phyloP scores from a whole-genome alignment of 2,888 invertebrate species.

The Kuschelorhynchus macadamiae region DNA sequence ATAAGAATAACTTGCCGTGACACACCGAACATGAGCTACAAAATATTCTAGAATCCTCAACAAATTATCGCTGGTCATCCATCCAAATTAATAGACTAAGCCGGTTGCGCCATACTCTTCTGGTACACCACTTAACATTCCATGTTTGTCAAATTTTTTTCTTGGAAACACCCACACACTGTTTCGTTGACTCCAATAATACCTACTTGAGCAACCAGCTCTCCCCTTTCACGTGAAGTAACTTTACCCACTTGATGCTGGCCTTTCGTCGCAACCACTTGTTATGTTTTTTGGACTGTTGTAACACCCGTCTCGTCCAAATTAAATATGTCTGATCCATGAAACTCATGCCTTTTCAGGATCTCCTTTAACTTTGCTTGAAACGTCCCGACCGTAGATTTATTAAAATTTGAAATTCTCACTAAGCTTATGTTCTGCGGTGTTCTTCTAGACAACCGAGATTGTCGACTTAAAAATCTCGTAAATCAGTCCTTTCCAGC shows the following conservation, averaged over 20 bases:
- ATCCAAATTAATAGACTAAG: slow-evolving; percentile 55
- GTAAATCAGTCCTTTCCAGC: no score
- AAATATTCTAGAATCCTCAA: slow-evolving; percentile 20
- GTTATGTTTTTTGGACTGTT: slow-evolving; percentile 49
- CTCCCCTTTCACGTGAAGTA: slow-evolving; percentile 41
- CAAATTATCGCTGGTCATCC: slow-evolving; percentile 56
- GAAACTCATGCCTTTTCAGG: slow-evolving; percentile 54
- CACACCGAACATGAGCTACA: slow-evolving; percentile 43
- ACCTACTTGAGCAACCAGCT: slow-evolving; percentile 42
- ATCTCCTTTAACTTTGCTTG: slow-evolving; percentile 21
- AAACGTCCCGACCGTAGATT: slow-evolving; percentile 20
- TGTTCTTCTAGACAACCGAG: background rate
- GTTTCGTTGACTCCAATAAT: slow-evolving; percentile 44
- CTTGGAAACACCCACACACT: slow-evolving; percentile 43
- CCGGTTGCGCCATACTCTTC: slow-evolving; percentile 39
- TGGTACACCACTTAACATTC: background rate
- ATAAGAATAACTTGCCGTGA: slow-evolving; percentile 47
- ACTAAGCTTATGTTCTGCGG: background rate
- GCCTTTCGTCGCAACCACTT: slow-evolving; percentile 21
- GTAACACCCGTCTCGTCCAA: slow-evolving; percentile 47
- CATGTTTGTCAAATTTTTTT: slow-evolving; percentile 25
- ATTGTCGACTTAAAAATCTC: background rate
- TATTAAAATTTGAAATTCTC: no score
- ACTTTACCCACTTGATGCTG: slow-evolving; percentile 36
- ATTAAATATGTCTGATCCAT: slow-evolving; percentile 36